Evolutionary conservation across 1,140 invertebrate species (phyloP).

Genomic region (Bombyx mandarina): DNA sequence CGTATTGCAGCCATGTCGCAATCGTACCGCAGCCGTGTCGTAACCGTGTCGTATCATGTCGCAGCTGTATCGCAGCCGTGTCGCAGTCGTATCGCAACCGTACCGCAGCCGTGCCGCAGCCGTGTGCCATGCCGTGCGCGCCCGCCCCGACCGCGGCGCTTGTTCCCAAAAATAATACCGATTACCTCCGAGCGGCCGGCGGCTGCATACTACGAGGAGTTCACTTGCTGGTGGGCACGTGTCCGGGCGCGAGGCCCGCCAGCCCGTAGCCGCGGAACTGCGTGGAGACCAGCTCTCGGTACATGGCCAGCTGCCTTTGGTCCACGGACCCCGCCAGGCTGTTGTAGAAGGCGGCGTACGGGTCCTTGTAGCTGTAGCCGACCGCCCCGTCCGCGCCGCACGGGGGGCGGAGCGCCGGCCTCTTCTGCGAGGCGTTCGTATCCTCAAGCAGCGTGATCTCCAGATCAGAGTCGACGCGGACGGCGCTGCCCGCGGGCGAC

Average conservation of each 20-base stretch:
- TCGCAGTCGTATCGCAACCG: too few species aligned
- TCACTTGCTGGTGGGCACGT: conserved; percentile 52
- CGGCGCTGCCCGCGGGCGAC: neutral
- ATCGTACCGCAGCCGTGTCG: too few species aligned
- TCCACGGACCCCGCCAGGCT: conserved; percentile 46
- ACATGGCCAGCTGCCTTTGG: conserved; percentile 42
- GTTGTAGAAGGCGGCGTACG: conserved; percentile 59
- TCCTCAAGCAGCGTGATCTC: conserved; percentile 75
- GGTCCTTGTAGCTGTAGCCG: conserved; percentile 40
- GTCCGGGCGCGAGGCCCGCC: conserved; percentile 31
- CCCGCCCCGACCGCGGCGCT: neutral
- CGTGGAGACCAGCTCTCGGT: conserved; percentile 41
- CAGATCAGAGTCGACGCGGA: conserved; percentile 67
- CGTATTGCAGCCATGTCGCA: too few species aligned
- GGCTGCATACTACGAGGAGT: neutral
- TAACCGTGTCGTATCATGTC: too few species aligned
- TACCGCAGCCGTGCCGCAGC: too few species aligned
- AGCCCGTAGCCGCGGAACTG: conserved; percentile 39
- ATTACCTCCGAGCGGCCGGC: neutral
- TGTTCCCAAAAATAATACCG: neutral
- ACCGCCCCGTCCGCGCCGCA: conserved; percentile 32
- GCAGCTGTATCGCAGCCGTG: too few species aligned
- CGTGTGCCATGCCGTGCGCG: too few species aligned
- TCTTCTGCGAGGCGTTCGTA: conserved; percentile 36
- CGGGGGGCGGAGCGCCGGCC: conserved; percentile 33